Conservation (phyloP, 2,888 invertebrate genomes). For the Pyrrhia umbra region DNA sequence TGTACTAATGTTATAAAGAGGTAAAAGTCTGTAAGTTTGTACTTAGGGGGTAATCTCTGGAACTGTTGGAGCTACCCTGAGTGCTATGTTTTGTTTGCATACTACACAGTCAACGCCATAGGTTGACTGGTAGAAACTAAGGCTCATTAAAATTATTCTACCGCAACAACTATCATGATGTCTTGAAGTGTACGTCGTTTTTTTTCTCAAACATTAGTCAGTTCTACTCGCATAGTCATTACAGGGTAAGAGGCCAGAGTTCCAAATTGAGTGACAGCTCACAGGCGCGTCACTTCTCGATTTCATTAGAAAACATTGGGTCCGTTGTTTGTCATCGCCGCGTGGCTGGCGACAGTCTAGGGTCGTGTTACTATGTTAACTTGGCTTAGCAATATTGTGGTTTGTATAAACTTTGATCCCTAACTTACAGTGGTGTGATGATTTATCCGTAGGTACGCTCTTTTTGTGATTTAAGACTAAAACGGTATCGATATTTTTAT, state of each 20-base stretch:
- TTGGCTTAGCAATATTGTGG: constrained; percentile 56
- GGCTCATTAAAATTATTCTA: not conserved
- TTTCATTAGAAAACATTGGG: constrained; percentile 75
- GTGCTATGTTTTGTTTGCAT: no score
- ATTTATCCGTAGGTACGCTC: constrained; percentile 21
- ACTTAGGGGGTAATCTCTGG: no score
- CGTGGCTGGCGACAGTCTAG: constrained; percentile 73
- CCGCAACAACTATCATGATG: not conserved
- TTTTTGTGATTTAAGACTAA: constrained; percentile 21
- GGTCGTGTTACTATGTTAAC: constrained; percentile 54
- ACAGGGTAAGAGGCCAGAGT: constrained; percentile 22
- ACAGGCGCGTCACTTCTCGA: constrained; percentile 69
- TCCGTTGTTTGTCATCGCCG: constrained; percentile 70
- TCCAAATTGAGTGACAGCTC: constrained; percentile 50
- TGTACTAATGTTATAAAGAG: no score
- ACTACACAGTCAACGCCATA: no score
- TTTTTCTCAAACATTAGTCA: constrained; percentile 14
- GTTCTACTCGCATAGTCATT: no score
- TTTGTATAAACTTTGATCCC: constrained; percentile 55
- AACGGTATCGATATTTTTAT: no score
- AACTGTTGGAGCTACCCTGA: no score
- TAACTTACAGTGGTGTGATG: constrained; percentile 21
- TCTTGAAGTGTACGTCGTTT: not conserved
- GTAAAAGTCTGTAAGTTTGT: no score
- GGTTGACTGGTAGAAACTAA: not conserved